phyloP scores from a whole-genome alignment of 2,113 vertebrate genomes.

The Centropristis striata region DNA sequence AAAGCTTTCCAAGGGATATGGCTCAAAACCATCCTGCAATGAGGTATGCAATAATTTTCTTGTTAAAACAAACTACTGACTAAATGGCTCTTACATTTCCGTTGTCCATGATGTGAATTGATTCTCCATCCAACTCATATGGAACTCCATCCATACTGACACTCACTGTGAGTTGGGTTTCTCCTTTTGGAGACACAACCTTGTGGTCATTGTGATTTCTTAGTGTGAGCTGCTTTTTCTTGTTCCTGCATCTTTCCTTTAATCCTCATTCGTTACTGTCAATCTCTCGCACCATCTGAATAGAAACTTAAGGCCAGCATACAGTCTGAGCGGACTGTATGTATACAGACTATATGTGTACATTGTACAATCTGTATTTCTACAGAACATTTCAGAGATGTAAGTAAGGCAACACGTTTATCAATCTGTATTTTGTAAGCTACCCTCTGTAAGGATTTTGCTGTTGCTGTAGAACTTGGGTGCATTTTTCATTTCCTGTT shows the following conservation, averaged over 20 bases:
- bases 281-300: conserved; percentile 48
- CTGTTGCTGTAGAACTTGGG: neutral
- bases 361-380: neutral
- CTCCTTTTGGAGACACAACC: conserved; percentile 21
- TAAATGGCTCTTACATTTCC: conserved; percentile 21
- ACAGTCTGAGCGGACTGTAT: conserved; percentile 5
- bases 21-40: conserved; percentile 82
- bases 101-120: conserved; percentile 60
- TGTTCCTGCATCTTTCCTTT: conserved; percentile 40
- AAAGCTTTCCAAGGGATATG: conserved; percentile 86
- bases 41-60: conserved; percentile 79
- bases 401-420: neutral
- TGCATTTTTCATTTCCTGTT: neutral
- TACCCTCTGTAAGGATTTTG: neutral
- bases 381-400: neutral
- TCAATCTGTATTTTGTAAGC: neutral
- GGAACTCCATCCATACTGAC: conserved; percentile 59
- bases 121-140: conserved; percentile 61
- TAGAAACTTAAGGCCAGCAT: conserved; percentile 40
- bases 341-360: neutral
- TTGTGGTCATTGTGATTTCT: conserved; percentile 47
- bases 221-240: conserved; percentile 29
- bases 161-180: conserved; percentile 52
- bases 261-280: conserved; percentile 27
- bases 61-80: conserved; percentile 66